Percentiles rank a stretch among this genome's conserved stretches.
These are phyloP conservation scores for Esox niger DNA, from an alignment of 2,113 vertebrate species.

Conservation along the genomic window DNA sequence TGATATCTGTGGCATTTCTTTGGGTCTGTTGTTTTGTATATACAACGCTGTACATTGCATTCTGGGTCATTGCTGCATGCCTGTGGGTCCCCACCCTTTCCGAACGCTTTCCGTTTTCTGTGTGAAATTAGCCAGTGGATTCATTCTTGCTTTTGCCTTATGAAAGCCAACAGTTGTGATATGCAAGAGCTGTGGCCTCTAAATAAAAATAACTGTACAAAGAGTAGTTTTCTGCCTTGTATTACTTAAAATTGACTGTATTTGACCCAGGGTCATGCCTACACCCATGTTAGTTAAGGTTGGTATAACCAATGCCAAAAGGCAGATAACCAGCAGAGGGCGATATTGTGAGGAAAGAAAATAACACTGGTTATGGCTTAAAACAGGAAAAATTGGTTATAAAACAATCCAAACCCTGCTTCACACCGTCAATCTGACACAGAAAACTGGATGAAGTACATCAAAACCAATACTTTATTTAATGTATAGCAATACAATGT, in stretches of 20 bases:
- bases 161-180: constrained; percentile 98
- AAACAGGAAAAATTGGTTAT: not conserved
- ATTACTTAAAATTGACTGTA: not conserved
- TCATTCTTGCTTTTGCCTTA: constrained; percentile 99
- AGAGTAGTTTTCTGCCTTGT: constrained; percentile 56
- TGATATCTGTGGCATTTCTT: constrained; percentile 90
- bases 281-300: not conserved
- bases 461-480: constrained; percentile 96
- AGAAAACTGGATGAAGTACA: constrained; percentile 68
- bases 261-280: not conserved
- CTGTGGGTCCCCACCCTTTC: constrained; percentile 76
- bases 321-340: constrained; percentile 35
- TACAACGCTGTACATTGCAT: constrained; percentile 95
- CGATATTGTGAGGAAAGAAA: not conserved
- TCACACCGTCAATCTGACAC: not conserved
- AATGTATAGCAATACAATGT: constrained; percentile 93
- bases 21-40: constrained; percentile 94
- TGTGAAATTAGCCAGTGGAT: constrained; percentile 92
- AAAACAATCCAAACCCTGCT: not conserved
- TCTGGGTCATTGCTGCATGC: constrained; percentile 93
- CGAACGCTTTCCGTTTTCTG: constrained; percentile 84
- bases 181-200: constrained; percentile 98
- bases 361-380: not conserved
- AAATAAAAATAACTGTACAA: constrained; percentile 98
- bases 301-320: not conserved